Evolutionary conservation across 2,797 vertebrate genomes (phyloP).

Genomic region (Microhierax caerulescens): DNA sequence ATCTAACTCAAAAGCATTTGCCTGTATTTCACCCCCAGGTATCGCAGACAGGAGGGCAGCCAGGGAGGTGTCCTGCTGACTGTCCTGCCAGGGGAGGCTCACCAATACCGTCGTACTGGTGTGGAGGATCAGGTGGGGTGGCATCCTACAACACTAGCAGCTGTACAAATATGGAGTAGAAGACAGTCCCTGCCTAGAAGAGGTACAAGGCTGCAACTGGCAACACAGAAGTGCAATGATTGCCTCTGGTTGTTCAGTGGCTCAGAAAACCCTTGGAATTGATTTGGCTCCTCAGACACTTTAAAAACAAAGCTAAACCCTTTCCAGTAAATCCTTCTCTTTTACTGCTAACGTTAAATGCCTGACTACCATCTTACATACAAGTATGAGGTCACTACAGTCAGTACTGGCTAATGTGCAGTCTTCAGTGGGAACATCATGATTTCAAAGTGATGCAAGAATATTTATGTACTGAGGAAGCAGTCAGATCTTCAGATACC

Average conservation of each 20-base stretch:
- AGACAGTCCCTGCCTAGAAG: background rate
- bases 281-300: background rate
- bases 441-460: background rate
- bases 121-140: background rate
- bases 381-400: background rate
- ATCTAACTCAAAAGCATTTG: background rate
- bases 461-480: background rate
- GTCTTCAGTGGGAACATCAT: background rate
- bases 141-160: background rate
- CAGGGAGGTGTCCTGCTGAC: background rate
- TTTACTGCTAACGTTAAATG: background rate
- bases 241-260: conserved; percentile 27
- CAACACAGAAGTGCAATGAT: background rate
- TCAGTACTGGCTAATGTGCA: background rate
- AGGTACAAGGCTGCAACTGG: background rate
- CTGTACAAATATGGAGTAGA: background rate
- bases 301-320: conserved; percentile 5
- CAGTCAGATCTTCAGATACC: background rate
- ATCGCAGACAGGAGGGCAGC: background rate
- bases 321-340: conserved; percentile 24
- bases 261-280: conserved; percentile 25
- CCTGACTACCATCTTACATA: background rate
- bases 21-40: background rate
- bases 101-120: background rate
- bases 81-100: background rate